Evolutionary conservation across 2,113 vertebrate species (phyloP).

Genomic region (Aegithalos caudatus): DNA sequence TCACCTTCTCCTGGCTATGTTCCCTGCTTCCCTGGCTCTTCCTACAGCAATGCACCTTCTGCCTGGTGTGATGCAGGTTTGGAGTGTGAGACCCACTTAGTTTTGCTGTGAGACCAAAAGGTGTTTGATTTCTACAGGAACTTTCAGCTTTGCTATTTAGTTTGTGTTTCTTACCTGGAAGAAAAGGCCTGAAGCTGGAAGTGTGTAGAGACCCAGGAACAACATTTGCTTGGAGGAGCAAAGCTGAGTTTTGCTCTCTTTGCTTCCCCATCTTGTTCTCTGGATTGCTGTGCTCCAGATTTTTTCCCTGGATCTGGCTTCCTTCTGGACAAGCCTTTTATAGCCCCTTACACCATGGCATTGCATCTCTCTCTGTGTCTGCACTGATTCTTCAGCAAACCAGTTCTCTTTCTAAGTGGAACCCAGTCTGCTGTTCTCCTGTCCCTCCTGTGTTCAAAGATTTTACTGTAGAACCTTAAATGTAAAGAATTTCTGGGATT

Average conservation of each 20-base stretch:
- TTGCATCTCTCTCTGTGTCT: neutral
- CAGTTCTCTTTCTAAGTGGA: neutral
- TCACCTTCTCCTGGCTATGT: neutral
- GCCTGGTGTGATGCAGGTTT: neutral
- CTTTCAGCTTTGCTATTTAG: neutral
- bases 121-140: neutral
- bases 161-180: neutral
- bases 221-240: neutral
- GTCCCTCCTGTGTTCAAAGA: neutral
- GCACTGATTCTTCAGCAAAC: neutral
- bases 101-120: neutral
- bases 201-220: neutral
- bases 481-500: neutral
- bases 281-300: neutral
- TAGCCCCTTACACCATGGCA: neutral
- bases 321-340: neutral
- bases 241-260: neutral
- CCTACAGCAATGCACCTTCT: rapidly evolving
- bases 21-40: neutral
- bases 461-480: neutral
- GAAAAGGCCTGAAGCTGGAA: neutral
- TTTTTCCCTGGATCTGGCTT: neutral
- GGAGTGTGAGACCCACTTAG: neutral
- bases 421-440: neutral
- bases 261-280: neutral